phyloP scores from a whole-genome alignment of 1,140 invertebrate species.

The Eumeta japonica region DNA sequence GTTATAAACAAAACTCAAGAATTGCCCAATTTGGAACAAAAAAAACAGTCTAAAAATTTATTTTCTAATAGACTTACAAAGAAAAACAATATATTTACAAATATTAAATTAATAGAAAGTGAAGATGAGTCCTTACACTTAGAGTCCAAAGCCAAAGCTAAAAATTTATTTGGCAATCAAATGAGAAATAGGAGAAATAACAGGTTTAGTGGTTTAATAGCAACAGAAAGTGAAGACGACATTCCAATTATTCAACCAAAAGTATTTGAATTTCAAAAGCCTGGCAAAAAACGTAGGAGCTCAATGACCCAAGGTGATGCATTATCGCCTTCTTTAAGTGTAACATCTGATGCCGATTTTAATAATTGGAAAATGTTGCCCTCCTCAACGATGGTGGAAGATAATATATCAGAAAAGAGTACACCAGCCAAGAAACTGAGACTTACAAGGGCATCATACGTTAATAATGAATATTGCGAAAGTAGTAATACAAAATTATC shows the following conservation, averaged over 20 bases:
- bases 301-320: conserved; percentile 12
- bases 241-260: conserved; percentile 37
- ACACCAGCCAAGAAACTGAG: conserved; percentile 23
- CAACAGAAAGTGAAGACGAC: conserved; percentile 43
- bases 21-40: too few relatives aligned
- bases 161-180: conserved; percentile 9
- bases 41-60: conserved; percentile 2
- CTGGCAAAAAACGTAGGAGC: conserved; percentile 13
- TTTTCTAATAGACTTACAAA: neutral
- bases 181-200: conserved; percentile 33
- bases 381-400: conserved; percentile 44
- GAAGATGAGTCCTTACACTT: too few relatives aligned
- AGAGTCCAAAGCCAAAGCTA: neutral
- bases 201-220: conserved; percentile 39
- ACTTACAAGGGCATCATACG: too few relatives aligned
- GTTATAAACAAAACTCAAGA: too few relatives aligned
- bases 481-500: too few relatives aligned
- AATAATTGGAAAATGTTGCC: conserved; percentile 39
- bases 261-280: conserved; percentile 30
- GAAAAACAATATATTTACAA: neutral
- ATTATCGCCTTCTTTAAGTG: conserved; percentile 26
- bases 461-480: too few relatives aligned
- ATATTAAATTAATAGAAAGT: neutral
- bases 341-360: conserved; percentile 34
- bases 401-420: conserved; percentile 10